These are phyloP conservation scores for Sarcophaga bullata DNA, from an alignment of 1,140 invertebrate genomes.

Conservation along the genomic window DNA sequence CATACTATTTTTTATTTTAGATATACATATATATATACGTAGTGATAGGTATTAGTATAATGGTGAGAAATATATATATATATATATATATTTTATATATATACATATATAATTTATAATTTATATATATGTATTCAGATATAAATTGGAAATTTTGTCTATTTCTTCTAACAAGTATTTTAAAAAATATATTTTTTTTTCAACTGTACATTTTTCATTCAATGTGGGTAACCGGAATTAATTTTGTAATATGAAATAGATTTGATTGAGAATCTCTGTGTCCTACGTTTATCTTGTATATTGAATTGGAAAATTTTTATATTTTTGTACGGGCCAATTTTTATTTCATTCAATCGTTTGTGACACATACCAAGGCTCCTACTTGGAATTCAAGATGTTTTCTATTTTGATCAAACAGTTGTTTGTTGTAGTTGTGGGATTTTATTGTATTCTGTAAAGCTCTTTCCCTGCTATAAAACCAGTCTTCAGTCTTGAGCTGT, in stretches of 20 bases:
- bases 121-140: no score
- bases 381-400: background rate
- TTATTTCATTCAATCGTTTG: background rate
- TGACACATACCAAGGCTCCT: background rate
- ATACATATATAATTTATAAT: no score
- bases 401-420: conserved; percentile 30
- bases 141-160: no score
- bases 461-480: conserved; percentile 36
- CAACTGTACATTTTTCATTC: no score
- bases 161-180: no score
- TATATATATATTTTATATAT: no score
- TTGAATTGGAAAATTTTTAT: conserved; percentile 6
- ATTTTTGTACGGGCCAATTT: conserved; percentile 25
- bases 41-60: no score
- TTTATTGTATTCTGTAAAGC: conserved; percentile 26
- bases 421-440: conserved; percentile 13
- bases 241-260: conserved; percentile 22
- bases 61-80: no score
- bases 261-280: background rate
- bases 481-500: conserved; percentile 49
- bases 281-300: background rate
- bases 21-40: no score
- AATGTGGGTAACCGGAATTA: background rate
- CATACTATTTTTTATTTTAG: no score
- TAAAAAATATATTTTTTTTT: no score